Conservation (phyloP, 2,888 invertebrate species). For the Homarus gammarus region DNA sequence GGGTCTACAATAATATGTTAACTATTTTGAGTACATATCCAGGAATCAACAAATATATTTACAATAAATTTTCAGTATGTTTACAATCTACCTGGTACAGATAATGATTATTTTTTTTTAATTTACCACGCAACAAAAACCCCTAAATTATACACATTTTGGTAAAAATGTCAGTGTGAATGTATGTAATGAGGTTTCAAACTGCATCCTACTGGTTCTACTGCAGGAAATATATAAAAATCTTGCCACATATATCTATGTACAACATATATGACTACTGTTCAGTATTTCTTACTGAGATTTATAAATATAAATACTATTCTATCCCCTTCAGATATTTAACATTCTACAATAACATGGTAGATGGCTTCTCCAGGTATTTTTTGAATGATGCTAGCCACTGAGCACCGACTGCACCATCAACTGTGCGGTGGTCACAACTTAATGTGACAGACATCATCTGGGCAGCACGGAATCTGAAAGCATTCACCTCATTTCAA, state of each 20-base stretch:
- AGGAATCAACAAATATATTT: neutral
- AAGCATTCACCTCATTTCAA: conserved; percentile 77
- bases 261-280: neutral
- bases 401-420: conserved; percentile 98
- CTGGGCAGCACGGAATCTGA: conserved; percentile 86
- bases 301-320: conserved; percentile 10
- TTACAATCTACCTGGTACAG: neutral
- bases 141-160: no score
- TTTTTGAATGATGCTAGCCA: conserved; percentile 95
- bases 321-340: conserved; percentile 2
- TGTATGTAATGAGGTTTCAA: neutral
- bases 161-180: neutral
- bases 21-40: neutral
- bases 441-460: conserved; percentile 95
- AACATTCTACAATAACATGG: conserved; percentile 89
- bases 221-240: neutral
- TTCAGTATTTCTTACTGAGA: neutral
- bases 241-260: neutral
- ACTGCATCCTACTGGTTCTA: neutral
- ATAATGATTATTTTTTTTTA: no score
- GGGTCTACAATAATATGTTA: neutral
- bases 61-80: neutral
- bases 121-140: neutral
- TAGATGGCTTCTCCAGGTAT: conserved; percentile 93
- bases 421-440: conserved; percentile 97